These are phyloP conservation scores for Amphipoea lucens DNA, from an alignment of 2,888 invertebrate species.

Conservation along the genomic window DNA sequence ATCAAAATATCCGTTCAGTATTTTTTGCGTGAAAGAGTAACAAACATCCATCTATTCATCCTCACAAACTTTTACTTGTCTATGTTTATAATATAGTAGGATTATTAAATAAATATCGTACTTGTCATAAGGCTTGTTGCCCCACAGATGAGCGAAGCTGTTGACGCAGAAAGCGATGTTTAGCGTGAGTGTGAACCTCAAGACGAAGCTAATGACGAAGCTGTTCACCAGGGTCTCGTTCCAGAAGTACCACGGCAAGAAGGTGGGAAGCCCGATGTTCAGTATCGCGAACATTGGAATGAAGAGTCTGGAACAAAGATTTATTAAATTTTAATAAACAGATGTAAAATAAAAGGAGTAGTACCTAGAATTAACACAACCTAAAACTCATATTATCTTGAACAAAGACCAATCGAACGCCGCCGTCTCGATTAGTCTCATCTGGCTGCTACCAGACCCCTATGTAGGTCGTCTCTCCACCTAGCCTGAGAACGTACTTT, in stretches of 20 bases:
- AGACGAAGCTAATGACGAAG: constrained; percentile 95
- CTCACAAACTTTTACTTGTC: background rate
- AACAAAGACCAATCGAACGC: background rate
- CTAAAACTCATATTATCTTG: background rate
- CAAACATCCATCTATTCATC: background rate
- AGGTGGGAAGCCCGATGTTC: constrained; percentile 92
- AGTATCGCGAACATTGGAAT: constrained; percentile 93
- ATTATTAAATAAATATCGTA: constrained; percentile 74
- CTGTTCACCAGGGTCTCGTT: constrained; percentile 94
- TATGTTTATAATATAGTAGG: background rate
- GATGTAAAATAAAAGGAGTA: background rate
- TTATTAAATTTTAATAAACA: background rate
- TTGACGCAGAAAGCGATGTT: constrained; percentile 99
- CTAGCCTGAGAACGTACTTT: background rate
- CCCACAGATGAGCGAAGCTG: constrained; percentile 98
- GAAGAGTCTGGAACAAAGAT: constrained; percentile 90
- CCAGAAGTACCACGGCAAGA: constrained; percentile 96
- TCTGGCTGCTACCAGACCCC: background rate
- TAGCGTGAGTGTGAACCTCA: constrained; percentile 95
- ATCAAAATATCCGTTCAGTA: background rate
- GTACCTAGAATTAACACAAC: background rate
- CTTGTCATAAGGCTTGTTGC: constrained; percentile 97
- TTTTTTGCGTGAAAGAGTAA: background rate
- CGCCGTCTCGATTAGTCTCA: background rate
- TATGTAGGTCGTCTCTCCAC: background rate